A percentile compares a stretch with the other conserved stretches of the same genome.
These are phyloP conservation scores for Condylura cristata DNA, from an alignment of 2,113 vertebrate genomes.

Conservation along the genomic window DNA sequence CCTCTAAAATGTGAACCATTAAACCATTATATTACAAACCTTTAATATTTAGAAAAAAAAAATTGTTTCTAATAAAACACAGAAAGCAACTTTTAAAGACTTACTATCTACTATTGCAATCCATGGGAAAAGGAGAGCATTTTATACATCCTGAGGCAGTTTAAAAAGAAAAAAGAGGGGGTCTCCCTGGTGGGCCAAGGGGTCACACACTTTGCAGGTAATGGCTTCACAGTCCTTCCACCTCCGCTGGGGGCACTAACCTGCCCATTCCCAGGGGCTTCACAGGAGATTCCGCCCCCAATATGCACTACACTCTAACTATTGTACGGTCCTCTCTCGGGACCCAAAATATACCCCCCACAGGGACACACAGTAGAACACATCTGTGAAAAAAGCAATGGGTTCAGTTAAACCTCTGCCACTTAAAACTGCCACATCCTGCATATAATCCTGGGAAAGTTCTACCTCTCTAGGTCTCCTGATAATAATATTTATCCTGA, in stretches of 20 bases:
- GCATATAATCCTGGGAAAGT: background rate
- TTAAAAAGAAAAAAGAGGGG: background rate
- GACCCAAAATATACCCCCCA: background rate
- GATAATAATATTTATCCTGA: background rate
- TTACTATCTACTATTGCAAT: background rate
- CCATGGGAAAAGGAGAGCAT: background rate
- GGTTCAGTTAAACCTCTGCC: background rate
- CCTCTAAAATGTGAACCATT: background rate
- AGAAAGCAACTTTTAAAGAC: background rate
- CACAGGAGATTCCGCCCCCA: no score
- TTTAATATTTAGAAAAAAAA: background rate
- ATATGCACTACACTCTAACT: background rate
- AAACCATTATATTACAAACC: background rate
- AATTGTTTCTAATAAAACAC: conserved; percentile 20
- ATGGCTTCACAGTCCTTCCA: background rate
- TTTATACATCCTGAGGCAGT: background rate
- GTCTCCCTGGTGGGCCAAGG: no score
- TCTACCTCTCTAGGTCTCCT: background rate
- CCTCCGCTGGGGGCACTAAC: background rate
- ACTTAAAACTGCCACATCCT: background rate
- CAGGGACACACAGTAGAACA: background rate
- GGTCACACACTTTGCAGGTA: background rate
- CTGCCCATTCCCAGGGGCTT: background rate
- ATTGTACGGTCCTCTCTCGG: background rate
- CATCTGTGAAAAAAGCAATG: background rate